phyloP scores from a whole-genome alignment of 2,113 vertebrate genomes.

The Chamaetylas fuelleborni region DNA sequence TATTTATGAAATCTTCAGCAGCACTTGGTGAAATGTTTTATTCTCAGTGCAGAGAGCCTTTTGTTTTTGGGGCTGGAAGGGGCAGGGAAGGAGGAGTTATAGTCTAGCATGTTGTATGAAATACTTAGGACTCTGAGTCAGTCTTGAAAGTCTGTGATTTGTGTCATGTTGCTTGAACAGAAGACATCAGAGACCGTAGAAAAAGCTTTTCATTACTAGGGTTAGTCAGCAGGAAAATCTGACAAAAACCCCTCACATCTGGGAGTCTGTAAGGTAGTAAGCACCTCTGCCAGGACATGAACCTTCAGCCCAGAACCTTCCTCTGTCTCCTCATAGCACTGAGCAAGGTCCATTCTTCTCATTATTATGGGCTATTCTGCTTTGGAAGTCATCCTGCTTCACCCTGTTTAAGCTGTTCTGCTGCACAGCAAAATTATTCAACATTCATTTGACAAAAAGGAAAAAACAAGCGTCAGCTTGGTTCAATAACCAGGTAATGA shows the following conservation, averaged over 20 bases:
- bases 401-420: neutral
- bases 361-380: neutral
- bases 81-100: accelerated
- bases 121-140: neutral
- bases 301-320: neutral
- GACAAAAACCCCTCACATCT: neutral
- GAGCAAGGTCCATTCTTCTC: accelerated
- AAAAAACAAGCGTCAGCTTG: neutral
- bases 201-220: neutral
- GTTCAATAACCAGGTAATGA: neutral
- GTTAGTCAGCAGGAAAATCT: neutral
- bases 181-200: neutral
- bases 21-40: neutral
- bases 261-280: neutral
- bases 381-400: neutral
- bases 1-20: neutral
- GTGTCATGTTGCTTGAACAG: neutral
- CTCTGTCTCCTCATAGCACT: neutral
- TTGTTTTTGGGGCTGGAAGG: accelerated
- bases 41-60: neutral
- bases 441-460: neutral
- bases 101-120: neutral
- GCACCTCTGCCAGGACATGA: neutral
- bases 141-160: neutral
- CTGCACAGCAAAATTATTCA: neutral